These are phyloP conservation scores for Ovis canadensis DNA, from an alignment of 2,113 vertebrate species.

Conservation along the genomic window DNA sequence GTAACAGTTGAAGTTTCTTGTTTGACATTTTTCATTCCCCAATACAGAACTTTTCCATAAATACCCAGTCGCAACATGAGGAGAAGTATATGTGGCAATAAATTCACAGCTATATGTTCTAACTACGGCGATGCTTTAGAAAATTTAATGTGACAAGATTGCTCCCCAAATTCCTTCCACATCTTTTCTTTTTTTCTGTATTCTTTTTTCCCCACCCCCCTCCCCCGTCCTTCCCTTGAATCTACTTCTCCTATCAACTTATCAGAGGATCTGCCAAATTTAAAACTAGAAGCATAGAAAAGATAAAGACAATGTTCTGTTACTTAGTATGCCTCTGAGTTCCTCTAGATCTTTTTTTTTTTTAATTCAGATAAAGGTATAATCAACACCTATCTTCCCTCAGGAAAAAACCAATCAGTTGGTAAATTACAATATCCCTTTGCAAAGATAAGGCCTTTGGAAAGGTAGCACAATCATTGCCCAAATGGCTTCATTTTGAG, in stretches of 20 bases:
- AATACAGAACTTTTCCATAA: slow-evolving; percentile 57
- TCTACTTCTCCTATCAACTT: neutral
- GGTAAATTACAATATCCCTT: slow-evolving; percentile 18
- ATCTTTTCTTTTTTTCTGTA: neutral
- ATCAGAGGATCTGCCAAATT: slow-evolving; percentile 1
- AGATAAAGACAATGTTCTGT: slow-evolving; percentile 5
- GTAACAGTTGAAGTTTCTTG: slow-evolving; percentile 76
- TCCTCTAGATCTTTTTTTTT: neutral
- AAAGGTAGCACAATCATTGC: slow-evolving; percentile 43
- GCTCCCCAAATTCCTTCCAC: slow-evolving; percentile 34
- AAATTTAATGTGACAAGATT: slow-evolving; percentile 29
- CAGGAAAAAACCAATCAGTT: neutral
- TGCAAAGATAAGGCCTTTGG: slow-evolving; percentile 35
- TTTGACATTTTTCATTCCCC: slow-evolving; percentile 59
- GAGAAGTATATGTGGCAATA: neutral
- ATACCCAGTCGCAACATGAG: neutral
- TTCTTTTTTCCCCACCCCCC: neutral
- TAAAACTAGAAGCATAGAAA: neutral
- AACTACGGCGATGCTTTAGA: neutral
- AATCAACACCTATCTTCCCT: slow-evolving; percentile 1
- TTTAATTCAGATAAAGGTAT: slow-evolving; percentile 40
- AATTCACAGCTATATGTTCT: neutral
- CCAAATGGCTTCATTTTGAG: slow-evolving; percentile 21
- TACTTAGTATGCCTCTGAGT: neutral
- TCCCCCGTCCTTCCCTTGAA: neutral